Evolutionary conservation across 2,113 vertebrate species (phyloP).

Genomic region (Oncorhynchus nerka): DNA sequence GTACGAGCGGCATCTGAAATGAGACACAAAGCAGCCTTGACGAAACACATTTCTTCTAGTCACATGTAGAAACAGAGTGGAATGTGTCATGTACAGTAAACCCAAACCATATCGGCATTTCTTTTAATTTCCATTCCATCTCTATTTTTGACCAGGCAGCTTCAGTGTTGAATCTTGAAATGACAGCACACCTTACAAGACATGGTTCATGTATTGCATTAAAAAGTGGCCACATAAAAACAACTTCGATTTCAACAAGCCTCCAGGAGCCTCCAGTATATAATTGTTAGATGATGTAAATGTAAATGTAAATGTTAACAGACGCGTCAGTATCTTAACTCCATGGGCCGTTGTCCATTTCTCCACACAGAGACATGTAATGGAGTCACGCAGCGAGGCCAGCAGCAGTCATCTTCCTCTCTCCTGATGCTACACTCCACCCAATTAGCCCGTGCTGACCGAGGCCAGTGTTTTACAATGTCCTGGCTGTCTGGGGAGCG

Average conservation of each 20-base stretch:
- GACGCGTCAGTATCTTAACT: background rate
- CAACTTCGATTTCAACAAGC: no score
- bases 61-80: no score
- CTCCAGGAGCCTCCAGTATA: no score
- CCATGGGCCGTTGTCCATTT: background rate
- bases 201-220: background rate
- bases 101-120: no score
- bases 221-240: background rate
- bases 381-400: background rate
- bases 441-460: background rate
- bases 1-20: conserved; percentile 89
- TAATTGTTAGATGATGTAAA: background rate
- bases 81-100: no score
- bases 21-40: background rate
- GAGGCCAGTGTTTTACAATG: background rate
- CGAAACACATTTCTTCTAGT: no score
- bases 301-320: no score
- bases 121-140: no score
- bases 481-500: background rate
- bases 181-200: no score
- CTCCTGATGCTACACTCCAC: background rate
- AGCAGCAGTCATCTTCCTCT: background rate
- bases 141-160: no score
- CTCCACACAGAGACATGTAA: background rate
- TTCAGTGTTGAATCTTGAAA: no score